Evolutionary conservation across 2,797 vertebrate species (phyloP), one percentile per base, ranked within the genome.

Genomic region (Sarcoramphus papa): DNA sequence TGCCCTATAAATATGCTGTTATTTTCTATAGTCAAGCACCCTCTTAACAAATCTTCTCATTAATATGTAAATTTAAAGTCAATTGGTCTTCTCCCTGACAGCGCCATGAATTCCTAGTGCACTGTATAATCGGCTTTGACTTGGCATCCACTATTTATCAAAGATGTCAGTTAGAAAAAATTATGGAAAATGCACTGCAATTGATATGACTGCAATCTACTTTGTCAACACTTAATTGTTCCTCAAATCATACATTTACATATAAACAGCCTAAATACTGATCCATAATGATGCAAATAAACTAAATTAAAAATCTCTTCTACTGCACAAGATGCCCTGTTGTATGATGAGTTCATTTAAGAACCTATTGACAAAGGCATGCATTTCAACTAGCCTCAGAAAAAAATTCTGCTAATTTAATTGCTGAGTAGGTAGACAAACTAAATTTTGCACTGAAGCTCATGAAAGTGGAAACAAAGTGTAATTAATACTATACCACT

Each of bases 11-110:
- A 99, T 98, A 99, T 98, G 98, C 98, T 98, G 99, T 99, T 99
- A 99, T 99, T 99, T 99, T 99, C 98, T 98, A 98, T 99, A 99
- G 98, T 99, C 98, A 99, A 99, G 98, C 98, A 98, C 98, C 97
- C 99, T 99, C 98, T 99, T 99, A 99, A 99, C 99, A 99, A 99
- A 99, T 99, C 99, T 99, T 98, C 99, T 99, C 99, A 99, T 99
- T 99, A 99, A 99, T 99, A 99, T 99, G 99, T 99, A 99, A 99
- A 99, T 99, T 98, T 99, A 98, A 99, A 99, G 99, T 99, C 99
- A 99, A 99, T 99, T 98, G 98, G 98, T 99, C 99, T 99, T 99
- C 98, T 98, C 97, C 96, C 98, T 98, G 98, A 99, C 99, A 98
- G 98, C 98, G 95, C 98, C 98, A 99, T 98, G 98, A 99, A 99